Percentiles rank a stretch among this genome's conserved stretches.
These are phyloP conservation scores for Ceratina australensis DNA, from an alignment of 1,140 invertebrate genomes.

Conservation along the genomic window DNA sequence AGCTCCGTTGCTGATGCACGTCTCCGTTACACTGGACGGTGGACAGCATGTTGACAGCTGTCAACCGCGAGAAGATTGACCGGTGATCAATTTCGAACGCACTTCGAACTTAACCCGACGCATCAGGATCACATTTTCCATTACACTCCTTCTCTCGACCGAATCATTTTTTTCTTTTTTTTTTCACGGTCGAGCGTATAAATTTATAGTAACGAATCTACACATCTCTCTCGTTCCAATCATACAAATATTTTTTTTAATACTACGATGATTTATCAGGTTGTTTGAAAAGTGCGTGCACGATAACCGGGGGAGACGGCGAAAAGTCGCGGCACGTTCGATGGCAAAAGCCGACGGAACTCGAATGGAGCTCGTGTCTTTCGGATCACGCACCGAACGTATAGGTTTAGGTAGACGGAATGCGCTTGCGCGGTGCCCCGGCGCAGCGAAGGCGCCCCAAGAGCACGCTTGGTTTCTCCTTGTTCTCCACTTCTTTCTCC, in stretches of 20 bases:
- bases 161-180: conserved; percentile 11
- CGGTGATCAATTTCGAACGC: conserved; percentile 42
- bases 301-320: neutral
- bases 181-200: neutral
- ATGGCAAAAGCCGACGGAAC: conserved; percentile 63
- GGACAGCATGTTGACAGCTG: conserved; percentile 64
- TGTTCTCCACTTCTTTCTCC: conserved; percentile 53
- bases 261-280: too few relatives aligned
- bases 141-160: neutral
- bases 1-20: conserved; percentile 54
- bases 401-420: conserved; percentile 59
- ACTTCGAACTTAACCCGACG: conserved; percentile 13
- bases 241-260: neutral
- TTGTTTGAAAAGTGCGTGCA: too few relatives aligned
- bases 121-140: conserved; percentile 42
- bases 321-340: conserved; percentile 52
- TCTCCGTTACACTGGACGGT: conserved; percentile 61
- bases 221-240: neutral
- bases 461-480: conserved; percentile 59
- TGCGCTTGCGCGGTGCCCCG: conserved; percentile 71
- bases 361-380: conserved; percentile 69
- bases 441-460: conserved; percentile 56
- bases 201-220: neutral
- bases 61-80: conserved; percentile 30
- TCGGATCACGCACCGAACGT: conserved; percentile 63